Base-by-base conservation (phyloP, 2,888 invertebrate species). In the Pseudococcus longispinus region DNA sequence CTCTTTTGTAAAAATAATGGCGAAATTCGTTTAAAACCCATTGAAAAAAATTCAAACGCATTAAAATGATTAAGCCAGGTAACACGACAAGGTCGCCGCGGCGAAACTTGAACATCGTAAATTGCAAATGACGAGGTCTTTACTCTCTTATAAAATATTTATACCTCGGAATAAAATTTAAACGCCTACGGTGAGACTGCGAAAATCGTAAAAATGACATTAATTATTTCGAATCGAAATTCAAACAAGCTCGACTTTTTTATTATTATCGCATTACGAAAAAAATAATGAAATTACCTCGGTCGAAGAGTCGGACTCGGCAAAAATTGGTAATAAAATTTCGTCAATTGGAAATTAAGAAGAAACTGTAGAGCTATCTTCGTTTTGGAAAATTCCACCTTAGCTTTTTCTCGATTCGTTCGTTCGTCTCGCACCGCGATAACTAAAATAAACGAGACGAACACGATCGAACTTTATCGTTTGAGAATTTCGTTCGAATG, bases 381-480 rank as follows among this genome's bases (percentile, higher is more conserved):
- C 15, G 23, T 3, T 29, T 70, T 4, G 29, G 4, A 70, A 70
- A 20, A 23, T 29, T 70, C 29, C 65, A 65, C 8, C 15, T 15
- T 15, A 29, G 23, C 20, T 26, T 29, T 18, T 37, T 37, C 37
- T 37, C 37, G 5, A 8, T 37, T 37, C 37, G 37, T 37, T 37
- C 37, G 37, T 37, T n/a, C n/a, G n/a, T n/a, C n/a, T n/a, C 37
- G 37, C 8, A 37, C 37, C 37, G 37, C 37, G 70, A 70, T 29
- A 65, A 65, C 65, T 65, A n/a, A 70, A 70, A 70, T 18, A 70
- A 70, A 70, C 29, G 18, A 60, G 20, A 70, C 70, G 70, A 29
- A 70, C 29, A 29, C 70, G 70, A 65, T 60, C 60, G 9, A 37
- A 60, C 18, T 70, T 70, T 70, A 29, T 26, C 32, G 70, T 70